Evolutionary conservation across 2,888 invertebrate species (phyloP), one percentile per base, ranked within the genome.

Genomic region (Dione juno): DNA sequence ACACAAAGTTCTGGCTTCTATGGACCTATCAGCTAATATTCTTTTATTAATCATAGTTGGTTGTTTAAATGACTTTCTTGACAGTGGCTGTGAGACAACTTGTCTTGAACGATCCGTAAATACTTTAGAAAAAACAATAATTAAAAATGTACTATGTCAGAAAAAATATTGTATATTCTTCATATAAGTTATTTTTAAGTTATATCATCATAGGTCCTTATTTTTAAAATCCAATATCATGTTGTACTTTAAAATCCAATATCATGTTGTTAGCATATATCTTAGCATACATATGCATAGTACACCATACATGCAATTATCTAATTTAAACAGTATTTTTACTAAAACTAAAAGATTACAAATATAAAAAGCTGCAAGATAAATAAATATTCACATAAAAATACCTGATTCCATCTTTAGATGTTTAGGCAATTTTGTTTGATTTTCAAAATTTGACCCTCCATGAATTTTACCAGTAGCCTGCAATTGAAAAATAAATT

Each of bases 81-180:
- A 70, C 73, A 84, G 75, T 6, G 87, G 86, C 72, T 91, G 88
- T 52, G 92, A 90, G 48, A 87, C 88, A 19, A 93, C 93, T 80
- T 92, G 92, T 75, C 93, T 85, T 53, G 93, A 87, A 59, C 83
- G 76, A 79, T 93, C 93, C 73, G 83, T 76, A 77, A 93, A 93
- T 48, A 88, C 92, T 90, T 79, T 58, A 73, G 65, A 58, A 19
- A 50, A 64, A 21, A 52, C 8, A 1, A 16, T n/a, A n/a, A n/a
- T n/a, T n/a, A n/a, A n/a, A n/a, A n/a, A n/a, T n/a, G n/a, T n/a
- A n/a, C n/a, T n/a, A n/a, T n/a, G n/a, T n/a, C n/a, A n/a, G n/a
- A n/a, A n/a, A n/a, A n/a, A n/a, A n/a, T n/a, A n/a, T n/a, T n/a
- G n/a, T n/a, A n/a, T n/a, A n/a, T n/a, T n/a, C n/a, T n/a, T n/a